These are phyloP conservation scores for Wiebesia pumilae DNA, from an alignment of 1,140 invertebrate genomes.

Conservation along the genomic window DNA sequence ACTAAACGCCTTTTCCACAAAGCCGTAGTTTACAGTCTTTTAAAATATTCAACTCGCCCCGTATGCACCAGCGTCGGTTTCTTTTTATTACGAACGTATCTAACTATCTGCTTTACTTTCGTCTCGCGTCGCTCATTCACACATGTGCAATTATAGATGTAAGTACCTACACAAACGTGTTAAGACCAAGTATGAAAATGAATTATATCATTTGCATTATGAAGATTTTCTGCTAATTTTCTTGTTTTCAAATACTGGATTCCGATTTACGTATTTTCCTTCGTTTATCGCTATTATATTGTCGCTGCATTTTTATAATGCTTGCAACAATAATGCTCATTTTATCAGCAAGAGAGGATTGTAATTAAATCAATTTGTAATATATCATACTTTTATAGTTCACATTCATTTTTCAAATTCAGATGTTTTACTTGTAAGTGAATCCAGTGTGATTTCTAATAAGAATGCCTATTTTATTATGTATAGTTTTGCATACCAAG, in stretches of 20 bases:
- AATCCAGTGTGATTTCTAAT: too few species aligned
- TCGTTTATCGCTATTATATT: too few species aligned
- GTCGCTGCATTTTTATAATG: too few species aligned
- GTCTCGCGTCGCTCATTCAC: neutral
- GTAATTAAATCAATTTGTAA: neutral
- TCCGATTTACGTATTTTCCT: too few species aligned
- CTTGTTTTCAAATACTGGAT: too few species aligned
- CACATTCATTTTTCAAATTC: neutral
- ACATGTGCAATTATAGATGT: neutral
- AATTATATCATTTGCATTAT: neutral
- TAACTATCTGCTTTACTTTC: neutral
- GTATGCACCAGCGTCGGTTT: neutral
- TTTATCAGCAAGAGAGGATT: too few species aligned
- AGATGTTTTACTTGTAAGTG: neutral
- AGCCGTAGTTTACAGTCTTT: constrained; percentile 6
- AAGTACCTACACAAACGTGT: neutral
- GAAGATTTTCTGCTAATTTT: neutral
- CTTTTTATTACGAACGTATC: neutral
- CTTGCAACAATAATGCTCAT: too few species aligned
- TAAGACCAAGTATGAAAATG: too few species aligned
- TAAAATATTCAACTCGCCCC: constrained; percentile 30
- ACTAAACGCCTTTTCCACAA: neutral
- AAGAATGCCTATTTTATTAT: too few species aligned
- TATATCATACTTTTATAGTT: neutral
- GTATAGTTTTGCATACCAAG: too few species aligned